Evolutionary conservation across 2,113 vertebrate species (phyloP).

Genomic region (Pleuronectes platessa): DNA sequence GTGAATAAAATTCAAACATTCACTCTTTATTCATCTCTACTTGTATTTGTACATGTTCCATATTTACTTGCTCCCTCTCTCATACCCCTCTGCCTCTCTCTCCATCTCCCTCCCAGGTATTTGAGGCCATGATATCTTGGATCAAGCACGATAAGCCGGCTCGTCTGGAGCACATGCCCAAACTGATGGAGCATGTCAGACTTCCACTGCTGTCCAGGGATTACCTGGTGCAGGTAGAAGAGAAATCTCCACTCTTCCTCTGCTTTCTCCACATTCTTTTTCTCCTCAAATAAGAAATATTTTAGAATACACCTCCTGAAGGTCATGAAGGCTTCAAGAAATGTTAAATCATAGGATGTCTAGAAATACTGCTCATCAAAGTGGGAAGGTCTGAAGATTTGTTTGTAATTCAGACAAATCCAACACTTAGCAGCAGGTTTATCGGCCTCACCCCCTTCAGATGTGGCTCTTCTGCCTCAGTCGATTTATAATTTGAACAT

Average conservation of each 20-base stretch:
- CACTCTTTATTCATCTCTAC: too few species aligned
- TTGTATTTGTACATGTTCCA: neutral
- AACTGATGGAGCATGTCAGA: constrained; percentile 95
- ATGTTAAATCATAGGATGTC: too few species aligned
- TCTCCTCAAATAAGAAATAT: neutral
- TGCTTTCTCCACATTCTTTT: neutral
- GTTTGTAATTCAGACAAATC: too few species aligned
- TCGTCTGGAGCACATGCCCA: constrained; percentile 93
- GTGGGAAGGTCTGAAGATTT: too few species aligned
- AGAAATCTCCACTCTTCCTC: neutral
- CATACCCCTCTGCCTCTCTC: neutral
- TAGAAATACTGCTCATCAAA: too few species aligned
- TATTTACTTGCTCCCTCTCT: neutral
- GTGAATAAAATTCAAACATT: neutral
- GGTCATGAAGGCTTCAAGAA: too few species aligned
- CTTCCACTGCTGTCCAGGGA: constrained; percentile 93
- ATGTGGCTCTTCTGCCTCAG: too few species aligned
- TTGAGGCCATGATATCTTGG: constrained; percentile 96
- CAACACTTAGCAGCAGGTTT: too few species aligned
- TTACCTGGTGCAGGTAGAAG: constrained; percentile 93
- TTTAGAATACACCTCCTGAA: too few species aligned
- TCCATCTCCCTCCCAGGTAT: constrained; percentile 83
- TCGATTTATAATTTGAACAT: too few species aligned
- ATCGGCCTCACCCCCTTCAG: too few species aligned
- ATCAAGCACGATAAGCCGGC: constrained; percentile 94